Percentiles rank a stretch among this genome's conserved stretches.
These are phyloP conservation scores for Hemaris fuciformis DNA, from an alignment of 2,888 invertebrate species.

Conservation along the genomic window DNA sequence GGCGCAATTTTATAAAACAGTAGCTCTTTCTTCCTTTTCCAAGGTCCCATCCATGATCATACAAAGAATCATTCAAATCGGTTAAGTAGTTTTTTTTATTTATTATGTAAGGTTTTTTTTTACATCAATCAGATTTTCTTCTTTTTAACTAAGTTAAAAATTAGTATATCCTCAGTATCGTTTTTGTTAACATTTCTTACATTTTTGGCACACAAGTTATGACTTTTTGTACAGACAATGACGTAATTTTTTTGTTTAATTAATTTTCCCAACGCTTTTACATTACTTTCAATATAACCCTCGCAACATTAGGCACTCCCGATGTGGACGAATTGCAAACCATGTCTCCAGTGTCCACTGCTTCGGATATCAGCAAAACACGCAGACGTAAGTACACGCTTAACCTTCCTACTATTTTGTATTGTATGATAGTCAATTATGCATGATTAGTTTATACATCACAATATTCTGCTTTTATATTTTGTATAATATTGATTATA, in stretches of 20 bases:
- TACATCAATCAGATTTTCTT: too few relatives aligned
- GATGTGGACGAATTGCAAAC: constrained; percentile 23
- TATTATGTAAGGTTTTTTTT: too few relatives aligned
- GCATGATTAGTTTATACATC: background rate
- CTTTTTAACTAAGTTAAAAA: too few relatives aligned
- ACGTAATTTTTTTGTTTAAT: background rate
- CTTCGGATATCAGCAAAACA: constrained; percentile 42
- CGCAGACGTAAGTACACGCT: constrained; percentile 35
- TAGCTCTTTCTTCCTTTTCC: too few relatives aligned
- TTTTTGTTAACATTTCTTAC: too few relatives aligned
- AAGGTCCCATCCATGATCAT: too few relatives aligned
- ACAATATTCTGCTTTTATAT: background rate
- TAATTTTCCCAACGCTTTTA: background rate
- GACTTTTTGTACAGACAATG: too few relatives aligned
- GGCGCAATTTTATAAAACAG: too few relatives aligned
- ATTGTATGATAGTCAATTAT: background rate
- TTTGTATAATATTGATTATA: background rate
- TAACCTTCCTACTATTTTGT: background rate
- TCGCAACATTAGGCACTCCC: background rate
- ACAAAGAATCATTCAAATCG: too few relatives aligned
- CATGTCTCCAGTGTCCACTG: constrained; percentile 42
- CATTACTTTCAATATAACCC: background rate
- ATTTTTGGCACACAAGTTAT: background rate
- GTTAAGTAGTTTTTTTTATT: too few relatives aligned
- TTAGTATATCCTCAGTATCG: too few relatives aligned